phyloP scores from a whole-genome alignment of 2,888 invertebrate genomes.

The Coenonympha arcania region DNA sequence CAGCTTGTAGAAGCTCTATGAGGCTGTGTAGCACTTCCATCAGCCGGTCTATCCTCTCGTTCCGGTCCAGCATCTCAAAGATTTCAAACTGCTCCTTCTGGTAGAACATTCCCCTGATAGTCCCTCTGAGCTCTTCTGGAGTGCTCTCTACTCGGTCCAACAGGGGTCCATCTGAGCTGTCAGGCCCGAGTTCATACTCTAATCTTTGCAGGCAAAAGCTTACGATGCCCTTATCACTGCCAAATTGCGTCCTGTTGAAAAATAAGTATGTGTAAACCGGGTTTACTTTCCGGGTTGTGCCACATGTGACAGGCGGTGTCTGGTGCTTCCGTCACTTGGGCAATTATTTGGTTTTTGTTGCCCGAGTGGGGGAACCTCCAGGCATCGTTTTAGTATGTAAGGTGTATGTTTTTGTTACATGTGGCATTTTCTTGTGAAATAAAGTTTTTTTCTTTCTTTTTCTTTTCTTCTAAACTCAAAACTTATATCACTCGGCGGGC shows the following conservation, averaged over 20 bases:
- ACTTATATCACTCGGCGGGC: too few species aligned
- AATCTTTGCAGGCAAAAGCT: constrained; percentile 60
- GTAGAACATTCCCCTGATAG: constrained; percentile 55
- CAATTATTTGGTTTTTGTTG: too few species aligned
- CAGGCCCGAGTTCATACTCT: constrained; percentile 50
- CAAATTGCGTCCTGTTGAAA: constrained; percentile 38
- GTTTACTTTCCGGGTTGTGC: too few species aligned
- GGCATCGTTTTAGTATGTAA: too few species aligned
- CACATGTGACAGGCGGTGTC: too few species aligned
- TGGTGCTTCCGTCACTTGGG: too few species aligned
- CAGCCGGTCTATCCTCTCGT: constrained; percentile 65
- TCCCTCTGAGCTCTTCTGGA: constrained; percentile 52
- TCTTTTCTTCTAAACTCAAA: too few species aligned
- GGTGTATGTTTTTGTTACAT: too few species aligned
- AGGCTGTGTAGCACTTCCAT: constrained; percentile 66
- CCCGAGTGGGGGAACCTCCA: too few species aligned
- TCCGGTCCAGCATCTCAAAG: constrained; percentile 50
- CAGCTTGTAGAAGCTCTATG: constrained; percentile 70
- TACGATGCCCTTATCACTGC: constrained; percentile 49
- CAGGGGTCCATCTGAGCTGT: constrained; percentile 51
- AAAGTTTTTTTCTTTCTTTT: too few species aligned
- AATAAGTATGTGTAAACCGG: too few species aligned
- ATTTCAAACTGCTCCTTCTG: constrained; percentile 61
- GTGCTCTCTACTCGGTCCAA: constrained; percentile 48
- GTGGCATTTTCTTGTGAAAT: too few species aligned